These are phyloP conservation scores for Caenorhabditis sp. DNA, from an alignment of 2,888 invertebrate genomes.

Conservation along the genomic window DNA sequence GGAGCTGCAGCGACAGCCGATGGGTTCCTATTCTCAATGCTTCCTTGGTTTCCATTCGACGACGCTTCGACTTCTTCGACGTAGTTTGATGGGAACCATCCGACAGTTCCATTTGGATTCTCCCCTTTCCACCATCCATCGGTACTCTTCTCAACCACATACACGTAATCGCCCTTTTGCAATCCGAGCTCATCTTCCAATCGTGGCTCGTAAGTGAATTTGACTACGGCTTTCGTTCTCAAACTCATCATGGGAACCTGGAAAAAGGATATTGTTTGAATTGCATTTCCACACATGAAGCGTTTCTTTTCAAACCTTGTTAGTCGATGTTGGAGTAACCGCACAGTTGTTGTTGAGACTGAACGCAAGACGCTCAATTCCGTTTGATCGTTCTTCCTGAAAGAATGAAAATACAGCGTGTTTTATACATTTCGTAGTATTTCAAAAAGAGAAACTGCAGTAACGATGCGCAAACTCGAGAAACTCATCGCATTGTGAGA, in stretches of 20 bases:
- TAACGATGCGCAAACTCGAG: background rate
- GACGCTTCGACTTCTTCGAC: constrained; percentile 85
- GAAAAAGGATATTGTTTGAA: background rate
- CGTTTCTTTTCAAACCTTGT: constrained; percentile 45
- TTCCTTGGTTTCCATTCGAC: constrained; percentile 63
- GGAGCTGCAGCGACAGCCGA: constrained; percentile 19
- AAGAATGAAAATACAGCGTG: constrained; percentile 10
- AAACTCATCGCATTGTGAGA: background rate
- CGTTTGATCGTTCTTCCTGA: constrained; percentile 60
- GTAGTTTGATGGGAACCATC: constrained; percentile 99
- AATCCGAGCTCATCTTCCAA: constrained; percentile 96
- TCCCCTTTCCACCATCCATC: constrained; percentile 99
- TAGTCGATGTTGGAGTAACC: constrained; percentile 51
- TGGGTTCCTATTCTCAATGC: constrained; percentile 62
- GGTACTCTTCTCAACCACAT: constrained; percentile 97
- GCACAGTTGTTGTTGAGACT: constrained; percentile 61
- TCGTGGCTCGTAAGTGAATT: constrained; percentile 91
- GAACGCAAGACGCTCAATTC: constrained; percentile 48
- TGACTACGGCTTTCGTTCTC: constrained; percentile 89
- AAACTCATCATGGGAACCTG: constrained; percentile 60
- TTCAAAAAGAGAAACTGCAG: background rate
- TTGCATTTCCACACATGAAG: too few relatives aligned
- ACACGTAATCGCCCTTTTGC: constrained; percentile 94
- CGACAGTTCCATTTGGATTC: constrained; percentile 85
- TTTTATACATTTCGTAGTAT: background rate